Percentiles rank a stretch among this genome's conserved stretches.
Evolutionary conservation across 2,797 vertebrate genomes (phyloP).

Genomic region (Diplodus puntazzo): DNA sequence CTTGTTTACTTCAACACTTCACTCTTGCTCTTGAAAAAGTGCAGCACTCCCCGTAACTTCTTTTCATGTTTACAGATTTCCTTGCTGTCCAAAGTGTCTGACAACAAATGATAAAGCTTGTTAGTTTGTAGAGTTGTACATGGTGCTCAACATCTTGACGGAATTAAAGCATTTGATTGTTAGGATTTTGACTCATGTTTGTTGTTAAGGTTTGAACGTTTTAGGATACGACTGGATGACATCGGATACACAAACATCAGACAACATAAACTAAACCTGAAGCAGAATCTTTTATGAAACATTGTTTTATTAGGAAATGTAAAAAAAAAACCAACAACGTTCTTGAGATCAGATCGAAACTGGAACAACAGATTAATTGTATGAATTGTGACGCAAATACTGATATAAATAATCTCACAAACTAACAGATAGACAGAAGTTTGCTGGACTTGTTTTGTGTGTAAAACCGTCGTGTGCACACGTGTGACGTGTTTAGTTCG

Average conservation of each 20-base stretch:
- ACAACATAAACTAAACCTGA: background rate
- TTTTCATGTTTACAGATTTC: background rate
- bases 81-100: background rate
- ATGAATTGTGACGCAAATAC: background rate
- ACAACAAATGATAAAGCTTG: background rate
- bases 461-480: background rate
- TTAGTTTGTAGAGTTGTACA: too few relatives aligned
- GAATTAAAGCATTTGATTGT: background rate
- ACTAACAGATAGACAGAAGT: background rate
- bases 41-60: too few relatives aligned
- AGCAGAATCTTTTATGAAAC: constrained; percentile 32
- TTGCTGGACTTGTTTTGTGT: background rate
- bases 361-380: background rate
- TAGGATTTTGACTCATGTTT: background rate
- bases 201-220: background rate
- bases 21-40: too few relatives aligned
- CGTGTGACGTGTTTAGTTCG: constrained; percentile 68
- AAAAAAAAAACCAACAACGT: constrained; percentile 57
- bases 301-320: constrained; percentile 82
- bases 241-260: background rate
- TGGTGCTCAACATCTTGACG: background rate
- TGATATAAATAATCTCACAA: constrained; percentile 40
- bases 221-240: background rate
- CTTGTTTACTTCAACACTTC: too few relatives aligned
- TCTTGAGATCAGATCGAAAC: constrained; percentile 11